Evolutionary conservation across 1,140 invertebrate genomes (phyloP).

Genomic region (Saccostrea cuccullata): DNA sequence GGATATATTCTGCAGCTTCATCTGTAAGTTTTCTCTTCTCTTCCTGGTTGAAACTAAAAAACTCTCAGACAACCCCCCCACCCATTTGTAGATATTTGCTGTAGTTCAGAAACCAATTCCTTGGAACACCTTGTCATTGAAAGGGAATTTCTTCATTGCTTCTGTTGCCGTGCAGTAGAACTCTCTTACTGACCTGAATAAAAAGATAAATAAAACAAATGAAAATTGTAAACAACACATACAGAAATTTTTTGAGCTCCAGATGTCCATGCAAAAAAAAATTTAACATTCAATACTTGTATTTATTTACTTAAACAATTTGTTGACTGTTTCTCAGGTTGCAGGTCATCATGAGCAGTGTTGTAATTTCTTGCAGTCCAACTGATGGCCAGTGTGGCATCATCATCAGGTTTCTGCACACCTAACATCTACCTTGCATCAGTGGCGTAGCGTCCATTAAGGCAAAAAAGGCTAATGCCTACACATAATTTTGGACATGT

Average conservation of each 20-base stretch:
- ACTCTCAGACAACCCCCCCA: too few species aligned
- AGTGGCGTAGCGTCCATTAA: not conserved
- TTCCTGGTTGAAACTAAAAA: not conserved
- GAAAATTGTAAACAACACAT: not conserved
- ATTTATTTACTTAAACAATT: not conserved
- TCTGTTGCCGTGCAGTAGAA: slow-evolving; percentile 15
- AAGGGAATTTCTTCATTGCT: slow-evolving; percentile 29
- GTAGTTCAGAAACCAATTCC: not conserved
- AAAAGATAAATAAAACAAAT: not conserved
- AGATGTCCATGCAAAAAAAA: not conserved
- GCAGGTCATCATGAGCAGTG: not conserved
- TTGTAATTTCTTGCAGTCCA: slow-evolving; percentile 33
- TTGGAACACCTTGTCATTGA: not conserved
- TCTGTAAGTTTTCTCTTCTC: slow-evolving; percentile 29
- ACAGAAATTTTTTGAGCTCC: not conserved
- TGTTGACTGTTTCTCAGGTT: not conserved
- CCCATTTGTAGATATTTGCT: not conserved
- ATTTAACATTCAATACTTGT: not conserved
- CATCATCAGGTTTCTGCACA: slow-evolving; percentile 33
- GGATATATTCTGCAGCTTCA: slow-evolving; percentile 12
- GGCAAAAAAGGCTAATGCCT: too few species aligned
- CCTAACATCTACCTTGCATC: not conserved
- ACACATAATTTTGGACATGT: too few species aligned
- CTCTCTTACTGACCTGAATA: not conserved
- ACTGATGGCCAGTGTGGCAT: slow-evolving; percentile 25